Evolutionary conservation across 1,140 invertebrate species (phyloP).

Genomic region (Cydia splendana): DNA sequence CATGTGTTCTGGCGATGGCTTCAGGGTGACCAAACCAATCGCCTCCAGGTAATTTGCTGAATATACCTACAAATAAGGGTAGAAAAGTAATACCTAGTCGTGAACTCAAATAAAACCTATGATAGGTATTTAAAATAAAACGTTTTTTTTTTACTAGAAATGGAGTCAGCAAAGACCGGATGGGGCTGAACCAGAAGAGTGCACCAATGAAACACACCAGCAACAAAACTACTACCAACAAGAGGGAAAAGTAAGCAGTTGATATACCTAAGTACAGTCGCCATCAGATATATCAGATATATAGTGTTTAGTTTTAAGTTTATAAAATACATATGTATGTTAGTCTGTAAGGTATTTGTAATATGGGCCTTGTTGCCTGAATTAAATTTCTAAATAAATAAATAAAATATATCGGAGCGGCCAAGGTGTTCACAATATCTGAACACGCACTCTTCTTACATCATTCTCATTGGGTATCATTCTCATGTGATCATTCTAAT

Average conservation of each 20-base stretch:
- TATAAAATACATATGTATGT: too few relatives aligned
- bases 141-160: slow-evolving; percentile 45
- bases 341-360: too few relatives aligned
- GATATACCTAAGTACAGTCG: too few relatives aligned
- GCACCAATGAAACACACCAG: slow-evolving; percentile 49
- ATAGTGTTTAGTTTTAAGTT: too few relatives aligned
- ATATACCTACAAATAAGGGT: neutral
- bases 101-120: neutral
- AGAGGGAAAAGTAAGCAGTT: slow-evolving; percentile 65
- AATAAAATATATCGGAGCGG: too few relatives aligned
- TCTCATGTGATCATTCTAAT: too few relatives aligned
- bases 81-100: neutral
- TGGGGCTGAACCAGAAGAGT: slow-evolving; percentile 49
- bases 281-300: too few relatives aligned
- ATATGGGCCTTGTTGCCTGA: too few relatives aligned
- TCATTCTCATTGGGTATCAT: too few relatives aligned
- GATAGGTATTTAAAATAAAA: neutral
- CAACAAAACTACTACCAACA: slow-evolving; percentile 49
- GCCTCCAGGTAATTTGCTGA: slow-evolving; percentile 50
- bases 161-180: slow-evolving; percentile 57
- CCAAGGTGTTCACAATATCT: too few relatives aligned
- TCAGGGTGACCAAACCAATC: slow-evolving; percentile 52
- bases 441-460: too few relatives aligned
- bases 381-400: too few relatives aligned
- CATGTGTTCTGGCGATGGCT: slow-evolving; percentile 54